Evolutionary conservation across 2,113 vertebrate genomes (phyloP), one percentile per base, ranked within the genome.

Genomic region (Sisor rabdophorus): DNA sequence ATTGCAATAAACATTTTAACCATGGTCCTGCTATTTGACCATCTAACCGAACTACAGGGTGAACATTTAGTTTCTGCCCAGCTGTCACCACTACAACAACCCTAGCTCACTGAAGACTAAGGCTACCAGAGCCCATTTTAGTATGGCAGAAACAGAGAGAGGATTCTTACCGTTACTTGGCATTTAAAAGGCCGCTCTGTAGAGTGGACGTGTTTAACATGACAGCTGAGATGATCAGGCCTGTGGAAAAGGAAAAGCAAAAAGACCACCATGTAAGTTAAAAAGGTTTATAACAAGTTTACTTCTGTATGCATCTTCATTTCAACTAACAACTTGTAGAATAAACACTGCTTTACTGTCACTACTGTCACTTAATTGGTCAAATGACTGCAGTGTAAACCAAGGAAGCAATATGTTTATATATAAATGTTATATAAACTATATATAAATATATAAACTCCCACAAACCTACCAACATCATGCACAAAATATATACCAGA

Each of bases 211-310:
- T 83, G 81, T 71, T 83, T 83, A 63, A 83, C 81, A 24, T 83
- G 81, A 83, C 81, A 83, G 85, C 90, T 91, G 52, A 91, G 87
- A 81, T 91, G 90, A 86, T 91, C 90, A 20, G 90, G 90, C 81
- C 90, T 91, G 81, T 44, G 80, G 56, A 16, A 17, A 9, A 22
- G 80, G 16, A 81, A 36, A 36, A 17, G 36, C 77, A 63, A n/a
- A 78, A 11, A 76, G 11, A 40, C 13, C 76, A 65, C 8, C 26
- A 26, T 24, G 50, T 32, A 53, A 69, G 13, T 40, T 16, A 52
- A 44, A 32, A 52, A 53, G 48, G 5, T 44, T 48, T 28, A 44
- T 26, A 63, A 1, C 15, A 26, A 17, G 26, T 36, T 36, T 36
- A 44, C 40, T 44, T 44, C 4, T 44, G 5, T 44, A 7, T 44